phyloP scores from a whole-genome alignment of 1,140 invertebrate species.

The Propsilocerus akamusi region DNA sequence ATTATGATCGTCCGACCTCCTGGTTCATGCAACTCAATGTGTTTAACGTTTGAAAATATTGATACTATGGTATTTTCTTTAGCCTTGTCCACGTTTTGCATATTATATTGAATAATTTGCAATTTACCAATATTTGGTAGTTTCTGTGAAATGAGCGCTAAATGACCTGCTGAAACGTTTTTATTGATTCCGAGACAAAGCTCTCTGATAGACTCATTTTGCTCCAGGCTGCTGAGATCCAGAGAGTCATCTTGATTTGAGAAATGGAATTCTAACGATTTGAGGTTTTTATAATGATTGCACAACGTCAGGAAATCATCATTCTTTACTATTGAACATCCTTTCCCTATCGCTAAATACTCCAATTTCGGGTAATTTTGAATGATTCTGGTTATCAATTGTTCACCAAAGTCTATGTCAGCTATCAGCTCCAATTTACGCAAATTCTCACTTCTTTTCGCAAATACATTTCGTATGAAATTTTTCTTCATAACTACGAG shows the following conservation, averaged over 20 bases:
- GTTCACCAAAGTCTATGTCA: neutral
- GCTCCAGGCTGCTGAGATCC: neutral
- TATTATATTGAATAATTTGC: neutral
- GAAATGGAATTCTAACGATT: neutral
- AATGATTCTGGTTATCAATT: neutral
- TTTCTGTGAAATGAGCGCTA: neutral
- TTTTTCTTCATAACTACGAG: neutral
- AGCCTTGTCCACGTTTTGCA: too few species aligned
- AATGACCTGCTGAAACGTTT: neutral
- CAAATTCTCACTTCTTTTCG: neutral
- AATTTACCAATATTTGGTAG: neutral
- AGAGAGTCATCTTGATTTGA: neutral
- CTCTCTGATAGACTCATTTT: neutral
- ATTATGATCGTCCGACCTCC: too few species aligned
- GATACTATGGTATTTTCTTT: too few species aligned
- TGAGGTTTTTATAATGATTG: neutral
- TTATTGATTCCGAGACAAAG: neutral
- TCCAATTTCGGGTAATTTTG: neutral
- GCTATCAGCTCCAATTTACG: neutral
- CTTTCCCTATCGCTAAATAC: neutral
- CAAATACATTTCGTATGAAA: neutral
- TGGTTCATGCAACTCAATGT: too few species aligned
- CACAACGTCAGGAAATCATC: neutral
- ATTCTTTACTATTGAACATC: neutral
- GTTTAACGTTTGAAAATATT: too few species aligned